Conservation (phyloP, 2,888 invertebrate species). For the Lingula anatina region DNA sequence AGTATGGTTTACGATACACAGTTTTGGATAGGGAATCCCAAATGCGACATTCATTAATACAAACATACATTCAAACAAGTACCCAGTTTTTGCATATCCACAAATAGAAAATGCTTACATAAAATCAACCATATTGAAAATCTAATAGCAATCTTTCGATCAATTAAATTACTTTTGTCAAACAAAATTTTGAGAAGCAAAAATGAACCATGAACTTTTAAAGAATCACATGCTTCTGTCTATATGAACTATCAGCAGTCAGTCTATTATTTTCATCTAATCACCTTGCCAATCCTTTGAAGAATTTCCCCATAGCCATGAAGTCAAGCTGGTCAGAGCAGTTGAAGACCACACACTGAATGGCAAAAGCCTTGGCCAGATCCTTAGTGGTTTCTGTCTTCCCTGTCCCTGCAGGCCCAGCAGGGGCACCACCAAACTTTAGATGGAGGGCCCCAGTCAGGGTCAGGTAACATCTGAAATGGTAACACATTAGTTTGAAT, state of each 20-base stretch:
- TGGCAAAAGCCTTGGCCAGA: conserved; percentile 73
- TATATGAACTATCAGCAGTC: no score
- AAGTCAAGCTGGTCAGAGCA: conserved; percentile 78
- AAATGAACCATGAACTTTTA: no score
- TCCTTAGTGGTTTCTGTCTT: conserved; percentile 83
- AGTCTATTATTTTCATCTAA: no score
- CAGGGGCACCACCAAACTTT: conserved; percentile 66
- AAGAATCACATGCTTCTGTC: neutral
- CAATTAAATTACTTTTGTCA: no score
- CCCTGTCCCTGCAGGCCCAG: conserved; percentile 71
- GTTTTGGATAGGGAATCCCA: no score
- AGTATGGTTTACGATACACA: no score
- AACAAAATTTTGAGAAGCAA: no score
- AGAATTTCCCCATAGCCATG: conserved; percentile 81
- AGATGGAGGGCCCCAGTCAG: conserved; percentile 65
- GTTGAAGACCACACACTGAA: conserved; percentile 80
- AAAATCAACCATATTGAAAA: neutral
- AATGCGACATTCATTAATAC: no score
- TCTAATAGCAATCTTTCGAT: neutral
- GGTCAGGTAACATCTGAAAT: conserved; percentile 63
- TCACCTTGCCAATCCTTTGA: conserved; percentile 64
- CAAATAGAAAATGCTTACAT: no score
- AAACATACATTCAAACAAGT: no score
- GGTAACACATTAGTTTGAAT: no score
- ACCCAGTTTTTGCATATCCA: no score